Base-by-base conservation (phyloP, 2,888 invertebrate species). In the Strigamia maritima region DNA sequence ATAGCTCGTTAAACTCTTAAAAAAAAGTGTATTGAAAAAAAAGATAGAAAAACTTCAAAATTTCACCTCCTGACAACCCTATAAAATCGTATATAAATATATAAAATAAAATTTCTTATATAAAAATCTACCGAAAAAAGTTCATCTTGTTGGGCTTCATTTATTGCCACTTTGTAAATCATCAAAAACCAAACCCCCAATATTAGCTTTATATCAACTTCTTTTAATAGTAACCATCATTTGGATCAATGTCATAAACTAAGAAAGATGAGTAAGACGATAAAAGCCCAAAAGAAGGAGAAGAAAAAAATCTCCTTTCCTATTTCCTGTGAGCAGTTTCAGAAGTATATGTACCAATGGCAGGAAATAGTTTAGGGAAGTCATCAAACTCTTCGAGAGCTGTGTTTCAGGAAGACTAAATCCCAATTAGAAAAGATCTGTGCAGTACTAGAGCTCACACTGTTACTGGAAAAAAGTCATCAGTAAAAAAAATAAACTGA, bases 381-480 rank as follows among this genome's bases (percentile, higher is more conserved):
- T 26, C 70, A 70, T 70, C 70, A 70, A 70, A 70, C 70, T 70
- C 70, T 70, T 70, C 70, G 28, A 70, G 70, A 70, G 70, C 70
- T 70, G n/a, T 70, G 70, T 70, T 70, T 70, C 70, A 70, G 70
- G 70, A 70, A 70, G 70, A 70, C 26, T 70, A 28, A 70, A 70
- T 14, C 70, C 70, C 70, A 70, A 70, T 70, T 70, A 70, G 70
- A 70, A 70, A 22, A 70, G 70, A 70, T 70, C n/a, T 70, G 26
- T 28, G 28, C 26, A 70, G 19, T 22, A 60, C 19, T 60, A 60
- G 60, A 10, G 19, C 22, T 60, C 70, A 28, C 28, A 54, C 54
- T n/a, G 3, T 54, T n/a, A 54, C 19, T 54, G 16, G n/a, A n/a
- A 54, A 19, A n/a, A 54, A 54, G 54, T 19, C 19, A 54, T 54